phyloP scores from a whole-genome alignment of 2,888 invertebrate species.

The Heliconius hortense region DNA sequence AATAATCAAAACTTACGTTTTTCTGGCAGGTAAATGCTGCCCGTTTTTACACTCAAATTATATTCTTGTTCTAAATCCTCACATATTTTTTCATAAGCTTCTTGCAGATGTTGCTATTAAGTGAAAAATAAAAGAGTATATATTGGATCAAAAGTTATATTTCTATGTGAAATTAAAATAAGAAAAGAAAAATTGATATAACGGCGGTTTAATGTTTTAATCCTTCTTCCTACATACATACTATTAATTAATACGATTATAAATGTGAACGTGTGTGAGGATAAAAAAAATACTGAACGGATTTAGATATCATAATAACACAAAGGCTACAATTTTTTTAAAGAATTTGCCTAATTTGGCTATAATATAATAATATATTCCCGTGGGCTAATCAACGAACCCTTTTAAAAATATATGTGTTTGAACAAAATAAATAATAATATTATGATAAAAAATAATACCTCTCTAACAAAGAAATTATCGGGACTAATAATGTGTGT shows the following conservation, averaged over 20 bases:
- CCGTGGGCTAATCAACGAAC: not conserved
- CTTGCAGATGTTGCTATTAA: constrained; percentile 55
- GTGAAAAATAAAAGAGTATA: not conserved
- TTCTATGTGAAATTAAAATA: not conserved
- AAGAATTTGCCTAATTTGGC: no score
- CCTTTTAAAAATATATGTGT: not conserved
- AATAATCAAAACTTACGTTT: constrained; percentile 63
- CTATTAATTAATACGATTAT: no score
- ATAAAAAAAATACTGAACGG: no score
- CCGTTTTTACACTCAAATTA: constrained; percentile 50
- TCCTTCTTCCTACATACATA: not conserved
- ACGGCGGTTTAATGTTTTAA: no score
- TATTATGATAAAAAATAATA: constrained; percentile 49
- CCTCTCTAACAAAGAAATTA: constrained; percentile 85
- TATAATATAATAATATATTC: no score
- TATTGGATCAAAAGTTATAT: not conserved
- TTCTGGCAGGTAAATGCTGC: constrained; percentile 72
- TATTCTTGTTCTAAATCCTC: constrained; percentile 74
- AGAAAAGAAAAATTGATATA: no score
- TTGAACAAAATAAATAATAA: constrained; percentile 8
- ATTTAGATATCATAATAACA: no score
- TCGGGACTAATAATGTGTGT: constrained; percentile 84
- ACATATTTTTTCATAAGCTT: constrained; percentile 66
- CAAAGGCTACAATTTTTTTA: no score
- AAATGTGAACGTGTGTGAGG: no score